These are phyloP conservation scores for Dromaius novaehollandiae DNA, from an alignment of 2,113 vertebrate species.

Conservation along the genomic window DNA sequence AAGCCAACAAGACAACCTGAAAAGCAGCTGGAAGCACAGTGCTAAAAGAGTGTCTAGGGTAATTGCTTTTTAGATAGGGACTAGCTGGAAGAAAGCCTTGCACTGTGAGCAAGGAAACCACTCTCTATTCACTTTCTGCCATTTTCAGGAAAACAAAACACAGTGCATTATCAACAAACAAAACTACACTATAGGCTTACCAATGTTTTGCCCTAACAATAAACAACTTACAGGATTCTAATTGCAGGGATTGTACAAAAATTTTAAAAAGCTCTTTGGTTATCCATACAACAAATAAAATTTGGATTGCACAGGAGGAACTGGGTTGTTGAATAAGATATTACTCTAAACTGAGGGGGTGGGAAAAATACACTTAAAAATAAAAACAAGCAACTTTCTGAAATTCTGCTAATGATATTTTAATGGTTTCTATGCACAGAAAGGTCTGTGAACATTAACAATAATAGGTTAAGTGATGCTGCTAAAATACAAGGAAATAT, in stretches of 20 bases:
- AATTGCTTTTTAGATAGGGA: constrained; percentile 33
- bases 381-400: neutral
- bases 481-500: neutral
- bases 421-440: neutral
- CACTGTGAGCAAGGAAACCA: neutral
- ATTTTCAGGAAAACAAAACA: constrained; percentile 1
- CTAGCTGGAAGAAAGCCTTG: constrained; percentile 16
- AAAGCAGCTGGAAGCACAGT: constrained; percentile 43
- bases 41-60: neutral
- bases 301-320: neutral
- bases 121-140: constrained; percentile 20
- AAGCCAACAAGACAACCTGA: constrained; percentile 22
- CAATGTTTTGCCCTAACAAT: neutral
- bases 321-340: neutral
- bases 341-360: neutral
- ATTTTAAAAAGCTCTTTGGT: neutral
- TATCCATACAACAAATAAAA: neutral
- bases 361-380: neutral
- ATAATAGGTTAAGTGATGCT: neutral
- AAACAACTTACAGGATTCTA: neutral
- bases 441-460: neutral
- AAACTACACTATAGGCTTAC: neutral
- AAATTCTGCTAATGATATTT: neutral
- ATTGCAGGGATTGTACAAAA: neutral
- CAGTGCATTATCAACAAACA: neutral